Conservation (phyloP, 1,140 invertebrate species). For the Carcinoscorpius rotundicauda region DNA sequence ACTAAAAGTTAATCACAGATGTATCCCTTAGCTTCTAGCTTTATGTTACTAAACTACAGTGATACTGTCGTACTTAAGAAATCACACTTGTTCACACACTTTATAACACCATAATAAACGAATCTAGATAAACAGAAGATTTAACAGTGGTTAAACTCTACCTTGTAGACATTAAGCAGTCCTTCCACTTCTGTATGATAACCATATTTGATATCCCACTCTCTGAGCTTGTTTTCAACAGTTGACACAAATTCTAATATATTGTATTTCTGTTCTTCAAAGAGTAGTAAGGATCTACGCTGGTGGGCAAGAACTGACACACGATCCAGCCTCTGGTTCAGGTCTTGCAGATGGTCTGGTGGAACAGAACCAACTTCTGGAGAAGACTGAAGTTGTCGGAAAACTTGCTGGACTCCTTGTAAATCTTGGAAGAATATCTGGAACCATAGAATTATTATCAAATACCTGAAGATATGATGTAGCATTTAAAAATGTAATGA, state of each 20-base stretch:
- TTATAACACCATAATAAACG: too few relatives aligned
- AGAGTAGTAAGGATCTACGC: constrained; percentile 27
- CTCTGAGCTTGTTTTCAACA: constrained; percentile 72
- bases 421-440: constrained; percentile 70
- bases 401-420: constrained; percentile 58
- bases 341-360: constrained; percentile 61
- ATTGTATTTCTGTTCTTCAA: constrained; percentile 27
- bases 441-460: constrained; percentile 13
- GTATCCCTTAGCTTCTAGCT: too few relatives aligned
- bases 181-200: constrained; percentile 64
- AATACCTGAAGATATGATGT: too few relatives aligned
- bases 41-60: too few relatives aligned
- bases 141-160: constrained; percentile 17
- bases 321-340: constrained; percentile 54
- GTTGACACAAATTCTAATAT: constrained; percentile 68
- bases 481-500: too few relatives aligned
- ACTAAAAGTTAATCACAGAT: too few relatives aligned
- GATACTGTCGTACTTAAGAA: too few relatives aligned
- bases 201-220: constrained; percentile 82
- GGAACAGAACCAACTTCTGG: constrained; percentile 49
- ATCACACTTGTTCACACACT: too few relatives aligned
- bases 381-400: constrained; percentile 50
- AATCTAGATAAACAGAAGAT: too few relatives aligned
- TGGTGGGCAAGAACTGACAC: constrained; percentile 25
- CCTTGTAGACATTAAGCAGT: constrained; percentile 66